Conservation (phyloP, 2,888 invertebrate species). For the Eudemis profundana region DNA sequence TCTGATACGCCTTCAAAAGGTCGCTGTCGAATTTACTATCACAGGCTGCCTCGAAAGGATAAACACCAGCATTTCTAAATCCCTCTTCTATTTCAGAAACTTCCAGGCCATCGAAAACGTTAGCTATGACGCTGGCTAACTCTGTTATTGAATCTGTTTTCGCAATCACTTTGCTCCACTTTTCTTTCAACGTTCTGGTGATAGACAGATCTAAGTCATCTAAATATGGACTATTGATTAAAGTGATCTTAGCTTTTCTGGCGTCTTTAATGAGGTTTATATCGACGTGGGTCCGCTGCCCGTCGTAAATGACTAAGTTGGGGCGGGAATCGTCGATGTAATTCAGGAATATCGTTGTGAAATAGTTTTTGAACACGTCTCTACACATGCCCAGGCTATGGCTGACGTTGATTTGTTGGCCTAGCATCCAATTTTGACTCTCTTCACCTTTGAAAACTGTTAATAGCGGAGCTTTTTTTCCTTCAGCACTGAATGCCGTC, state of each 20-base stretch:
- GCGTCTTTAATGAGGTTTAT: not conserved
- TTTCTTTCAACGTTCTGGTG: not conserved
- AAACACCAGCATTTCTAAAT: slow-evolving; percentile 12
- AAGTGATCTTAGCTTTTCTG: slow-evolving; percentile 3
- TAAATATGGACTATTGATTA: slow-evolving; percentile 11
- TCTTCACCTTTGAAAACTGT: slow-evolving; percentile 6
- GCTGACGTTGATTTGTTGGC: slow-evolving; percentile 4
- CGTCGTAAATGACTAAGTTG: slow-evolving; percentile 5
- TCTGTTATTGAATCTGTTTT: not conserved
- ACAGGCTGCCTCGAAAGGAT: slow-evolving; percentile 4
- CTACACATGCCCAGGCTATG: slow-evolving; percentile 9
- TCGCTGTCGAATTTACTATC: slow-evolving; percentile 14
- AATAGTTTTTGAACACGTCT: slow-evolving; percentile 19
- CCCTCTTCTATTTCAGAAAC: slow-evolving; percentile 9
- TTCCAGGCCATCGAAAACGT: not conserved
- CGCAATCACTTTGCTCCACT: not conserved
- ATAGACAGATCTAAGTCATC: slow-evolving; percentile 5
- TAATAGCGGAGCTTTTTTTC: slow-evolving; percentile 19
- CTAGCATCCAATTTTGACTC: slow-evolving; percentile 16
- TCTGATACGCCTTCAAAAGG: slow-evolving; percentile 11
- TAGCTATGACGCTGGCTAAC: not conserved
- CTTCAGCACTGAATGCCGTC: slow-evolving; percentile 18
- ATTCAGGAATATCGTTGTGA: slow-evolving; percentile 11
- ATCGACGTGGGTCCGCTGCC: not conserved
- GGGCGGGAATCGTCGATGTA: slow-evolving; percentile 8